phyloP scores from a whole-genome alignment of 1,140 invertebrate species.

The Drosophila ficusphila region DNA sequence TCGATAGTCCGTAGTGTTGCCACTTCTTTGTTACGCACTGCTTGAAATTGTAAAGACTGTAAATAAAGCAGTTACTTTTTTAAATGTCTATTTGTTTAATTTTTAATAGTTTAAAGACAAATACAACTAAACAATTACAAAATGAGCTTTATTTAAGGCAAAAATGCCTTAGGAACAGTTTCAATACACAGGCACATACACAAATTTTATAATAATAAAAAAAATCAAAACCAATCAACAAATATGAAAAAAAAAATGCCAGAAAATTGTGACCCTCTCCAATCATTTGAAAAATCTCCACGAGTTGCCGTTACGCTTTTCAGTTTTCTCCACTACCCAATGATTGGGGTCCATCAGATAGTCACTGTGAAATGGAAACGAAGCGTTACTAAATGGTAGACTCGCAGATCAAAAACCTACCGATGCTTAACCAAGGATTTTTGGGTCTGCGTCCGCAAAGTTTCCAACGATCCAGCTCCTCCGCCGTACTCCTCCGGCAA shows the following conservation, averaged over 20 bases:
- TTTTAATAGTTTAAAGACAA: no score
- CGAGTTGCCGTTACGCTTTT: slow-evolving; percentile 57
- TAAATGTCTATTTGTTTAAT: background rate
- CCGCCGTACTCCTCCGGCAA: slow-evolving; percentile 89
- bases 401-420: slow-evolving; percentile 15
- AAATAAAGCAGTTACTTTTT: background rate
- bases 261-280: background rate
- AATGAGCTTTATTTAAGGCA: slow-evolving; percentile 8
- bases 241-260: slow-evolving; percentile 7
- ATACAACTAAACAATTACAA: background rate
- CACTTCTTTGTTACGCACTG: background rate
- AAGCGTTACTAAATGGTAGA: background rate
- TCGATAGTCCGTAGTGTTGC: background rate
- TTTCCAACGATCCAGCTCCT: slow-evolving; percentile 85
- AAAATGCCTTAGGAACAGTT: slow-evolving; percentile 23
- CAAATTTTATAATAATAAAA: slow-evolving; percentile 6
- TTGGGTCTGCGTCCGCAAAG: slow-evolving; percentile 86
- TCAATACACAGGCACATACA: slow-evolving; percentile 11
- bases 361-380: slow-evolving; percentile 38
- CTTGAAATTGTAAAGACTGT: background rate
- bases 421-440: slow-evolving; percentile 70
- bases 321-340: slow-evolving; percentile 67
- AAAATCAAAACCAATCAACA: slow-evolving; percentile 11
- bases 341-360: slow-evolving; percentile 75
- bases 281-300: slow-evolving; percentile 59